Evolutionary conservation across 2,797 vertebrate genomes (phyloP), one percentile per base, ranked within the genome.

Genomic region (Merluccius polli): DNA sequence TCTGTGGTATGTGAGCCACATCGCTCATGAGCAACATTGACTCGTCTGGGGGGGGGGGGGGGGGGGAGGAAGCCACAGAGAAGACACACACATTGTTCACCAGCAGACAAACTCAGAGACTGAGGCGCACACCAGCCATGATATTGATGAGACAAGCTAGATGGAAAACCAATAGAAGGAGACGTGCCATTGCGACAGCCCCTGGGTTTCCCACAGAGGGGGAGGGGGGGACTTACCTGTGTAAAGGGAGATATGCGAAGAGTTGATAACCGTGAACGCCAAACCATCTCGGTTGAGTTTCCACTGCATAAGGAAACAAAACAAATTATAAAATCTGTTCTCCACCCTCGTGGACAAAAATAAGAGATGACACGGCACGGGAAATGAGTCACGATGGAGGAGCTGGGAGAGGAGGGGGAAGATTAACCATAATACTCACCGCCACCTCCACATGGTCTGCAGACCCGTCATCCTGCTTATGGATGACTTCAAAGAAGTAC

Each of bases 401-500:
- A 73, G 21, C 31, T 21, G 1, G 21, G 33, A 65, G 82, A 75
- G 21, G 27, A 16, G 8, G 1, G n/a, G 48, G 73, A 38, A 16
- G 11, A 29, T 68, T 44, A 76, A 67, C 13, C 3, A 1, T 63
- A 21, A n/a, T 77, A 93, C 96, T 96, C 92, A 99, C 98, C 30
- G 95, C 97, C 24, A 98, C 92, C 90, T 96, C 97, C 88, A 99
- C 95, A 0, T 99, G 98, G 81, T 98, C 97, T 0, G 94, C 96
- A 74, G 96, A 96, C 86, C 77, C 84, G 41, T 94, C 81, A 0
- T 97, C 91, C 82, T 98, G 97, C 83, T 98, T 98, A 92, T 98
- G 95, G 36, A 99, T 90, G 71, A 99, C 89, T 90, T 99, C 98
- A 79, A 99, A 99, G 84, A 96, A 99, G 89, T 98, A 98, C 87